phyloP scores from a whole-genome alignment of 1,140 invertebrate species.

The Anoplolepis gracilipes region DNA sequence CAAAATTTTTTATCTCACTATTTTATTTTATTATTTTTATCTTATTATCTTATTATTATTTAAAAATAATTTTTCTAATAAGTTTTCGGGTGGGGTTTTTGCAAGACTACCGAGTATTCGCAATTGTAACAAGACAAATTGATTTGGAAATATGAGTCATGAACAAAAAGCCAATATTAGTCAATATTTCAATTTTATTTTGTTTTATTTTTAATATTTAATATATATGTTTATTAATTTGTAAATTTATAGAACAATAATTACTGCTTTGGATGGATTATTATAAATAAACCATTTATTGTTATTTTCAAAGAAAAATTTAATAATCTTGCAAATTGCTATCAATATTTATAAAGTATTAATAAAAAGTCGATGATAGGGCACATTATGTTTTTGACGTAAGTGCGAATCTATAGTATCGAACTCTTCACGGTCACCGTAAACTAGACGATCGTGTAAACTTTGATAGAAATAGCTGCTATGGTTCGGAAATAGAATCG shows the following conservation, averaged over 20 bases:
- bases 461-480: constrained; percentile 24
- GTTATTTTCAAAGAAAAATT: neutral
- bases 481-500: constrained; percentile 40
- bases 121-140: neutral
- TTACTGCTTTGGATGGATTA: neutral
- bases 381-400: neutral
- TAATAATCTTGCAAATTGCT: neutral
- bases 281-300: neutral
- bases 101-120: neutral
- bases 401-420: neutral
- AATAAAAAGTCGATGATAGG: constrained; percentile 8
- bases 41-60: no score
- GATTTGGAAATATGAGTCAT: neutral
- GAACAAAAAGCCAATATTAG: neutral
- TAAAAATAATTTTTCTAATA: constrained; percentile 7
- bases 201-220: no score
- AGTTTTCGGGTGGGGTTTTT: neutral
- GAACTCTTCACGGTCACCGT: neutral
- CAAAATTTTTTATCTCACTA: constrained; percentile 29
- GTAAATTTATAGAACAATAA: neutral
- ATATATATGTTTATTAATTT: neutral
- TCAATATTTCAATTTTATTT: neutral
- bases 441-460: constrained; percentile 27
- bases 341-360: neutral
- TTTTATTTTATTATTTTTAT: no score